These are phyloP conservation scores for Ageneiosus marmoratus DNA, from an alignment of 2,113 vertebrate genomes.

Conservation along the genomic window DNA sequence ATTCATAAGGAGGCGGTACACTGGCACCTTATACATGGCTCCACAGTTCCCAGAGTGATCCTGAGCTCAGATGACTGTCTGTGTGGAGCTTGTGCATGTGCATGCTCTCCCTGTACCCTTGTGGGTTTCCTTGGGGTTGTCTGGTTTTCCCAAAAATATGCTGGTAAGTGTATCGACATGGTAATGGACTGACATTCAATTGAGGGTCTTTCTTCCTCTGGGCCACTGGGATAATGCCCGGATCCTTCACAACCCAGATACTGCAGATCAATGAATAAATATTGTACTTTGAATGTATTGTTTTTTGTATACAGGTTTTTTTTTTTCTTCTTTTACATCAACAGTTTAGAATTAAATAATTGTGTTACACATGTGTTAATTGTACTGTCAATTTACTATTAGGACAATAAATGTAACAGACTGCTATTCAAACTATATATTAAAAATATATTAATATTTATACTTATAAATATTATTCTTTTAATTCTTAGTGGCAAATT, in stretches of 20 bases:
- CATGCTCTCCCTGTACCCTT: background rate
- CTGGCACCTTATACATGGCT: background rate
- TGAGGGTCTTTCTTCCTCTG: background rate
- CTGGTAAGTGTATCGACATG: background rate
- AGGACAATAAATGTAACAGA: background rate
- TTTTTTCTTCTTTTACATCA: background rate
- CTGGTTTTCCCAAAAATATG: background rate
- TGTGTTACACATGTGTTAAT: background rate
- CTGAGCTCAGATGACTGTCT: background rate
- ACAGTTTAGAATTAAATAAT: background rate
- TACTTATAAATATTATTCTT: background rate
- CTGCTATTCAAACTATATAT: background rate
- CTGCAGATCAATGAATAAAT: background rate
- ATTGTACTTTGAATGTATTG: slow-evolving; percentile 12
- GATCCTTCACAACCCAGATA: background rate
- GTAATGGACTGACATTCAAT: background rate
- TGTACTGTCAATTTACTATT: background rate
- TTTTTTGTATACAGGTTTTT: background rate
- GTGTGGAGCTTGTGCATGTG: background rate
- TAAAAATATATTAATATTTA: too few species aligned
- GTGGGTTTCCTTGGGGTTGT: background rate
- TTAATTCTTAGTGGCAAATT: background rate
- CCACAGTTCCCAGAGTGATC: background rate
- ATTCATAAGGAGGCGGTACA: background rate
- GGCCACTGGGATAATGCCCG: background rate